Percentiles rank a stretch among this genome's conserved stretches.
These are phyloP conservation scores for Hemistola chrysoprasaria DNA, from an alignment of 2,888 invertebrate species.

Conservation along the genomic window DNA sequence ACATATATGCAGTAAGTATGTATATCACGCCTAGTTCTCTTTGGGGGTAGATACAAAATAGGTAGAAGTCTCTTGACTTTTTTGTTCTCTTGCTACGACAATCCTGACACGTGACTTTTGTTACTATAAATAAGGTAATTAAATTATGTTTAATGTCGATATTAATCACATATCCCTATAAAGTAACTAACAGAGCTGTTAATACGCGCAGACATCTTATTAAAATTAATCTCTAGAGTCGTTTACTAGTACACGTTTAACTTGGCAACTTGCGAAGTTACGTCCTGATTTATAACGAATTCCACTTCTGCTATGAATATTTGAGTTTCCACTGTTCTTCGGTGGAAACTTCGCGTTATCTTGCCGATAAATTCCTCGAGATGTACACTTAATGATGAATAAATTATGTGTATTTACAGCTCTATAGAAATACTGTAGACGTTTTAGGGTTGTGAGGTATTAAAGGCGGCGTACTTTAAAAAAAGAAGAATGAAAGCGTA, in stretches of 20 bases:
- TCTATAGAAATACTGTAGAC: slow-evolving; percentile 1
- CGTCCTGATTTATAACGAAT: slow-evolving; percentile 39
- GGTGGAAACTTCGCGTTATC: slow-evolving; percentile 30
- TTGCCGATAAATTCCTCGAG: slow-evolving; percentile 26
- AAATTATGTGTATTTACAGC: slow-evolving; percentile 21
- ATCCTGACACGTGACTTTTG: too few relatives aligned
- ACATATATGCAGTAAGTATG: too few relatives aligned
- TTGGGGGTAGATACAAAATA: too few relatives aligned
- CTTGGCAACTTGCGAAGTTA: slow-evolving; percentile 40
- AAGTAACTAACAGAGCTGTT: slow-evolving; percentile 21
- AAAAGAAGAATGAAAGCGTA: too few relatives aligned
- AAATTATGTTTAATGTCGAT: too few relatives aligned
- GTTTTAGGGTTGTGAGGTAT: too few relatives aligned
- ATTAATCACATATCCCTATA: slow-evolving; percentile 3
- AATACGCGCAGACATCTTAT: slow-evolving; percentile 39
- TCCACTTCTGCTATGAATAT: slow-evolving; percentile 42
- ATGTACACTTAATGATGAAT: slow-evolving; percentile 24
- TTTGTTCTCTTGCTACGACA: too few relatives aligned
- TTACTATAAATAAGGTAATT: too few relatives aligned
- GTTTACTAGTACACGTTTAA: slow-evolving; percentile 38
- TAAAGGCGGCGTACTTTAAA: too few relatives aligned
- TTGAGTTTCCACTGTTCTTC: slow-evolving; percentile 38
- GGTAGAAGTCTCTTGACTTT: too few relatives aligned
- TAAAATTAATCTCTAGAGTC: slow-evolving; percentile 38
- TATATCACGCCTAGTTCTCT: too few relatives aligned